Evolutionary conservation across 2,888 invertebrate genomes (phyloP), one percentile per base, ranked within the genome.

Genomic region (Leucozona laternaria): DNA sequence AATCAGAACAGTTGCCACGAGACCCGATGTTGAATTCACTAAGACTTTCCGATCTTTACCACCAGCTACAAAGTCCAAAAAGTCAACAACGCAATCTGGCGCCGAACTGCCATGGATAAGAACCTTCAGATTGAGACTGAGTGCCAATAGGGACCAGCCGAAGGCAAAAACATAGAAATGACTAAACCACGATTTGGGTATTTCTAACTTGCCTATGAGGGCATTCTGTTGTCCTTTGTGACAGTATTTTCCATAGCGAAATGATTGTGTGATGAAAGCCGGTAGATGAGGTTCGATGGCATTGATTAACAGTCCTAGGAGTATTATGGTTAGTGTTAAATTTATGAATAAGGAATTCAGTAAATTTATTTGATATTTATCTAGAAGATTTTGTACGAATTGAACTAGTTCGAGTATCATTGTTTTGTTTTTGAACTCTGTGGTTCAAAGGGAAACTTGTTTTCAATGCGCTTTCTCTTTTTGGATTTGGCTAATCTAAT

Each of bases 161-260:
- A 95, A 93, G 0, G 97, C 95, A 90, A 96, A 95, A 7, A 95
- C 90, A 91, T 97, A 97, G 90, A 97, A 97, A 92, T 97, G 97
- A 89, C 93, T 94, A 90, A 97, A 97, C 94, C 95, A 96, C 58
- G 95, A 94, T 92, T 97, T 97, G 0, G 97, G 97, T 57, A 97
- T 93, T 91, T 97, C 96, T 20, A 95, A 31, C 25, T 91, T 89
- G 50, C 89, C 91, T 1, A 94, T 89, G 2, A 93, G 53, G 0
- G 89, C 88, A 88, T 92, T 90, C n/a, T 88, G 87, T 78, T 92
- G 89, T 0, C 94, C 94, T 89, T 94, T 94, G 88, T 94, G 94
- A 0, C 95, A 94, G 89, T 95, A 95, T 92, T 96, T 96, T 15
- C 97, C 97, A 92, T 96, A 97, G 28, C 95, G 94, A 91, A 95